These are phyloP conservation scores for Aegotheles bennettii DNA, from an alignment of 2,113 vertebrate genomes.

Conservation along the genomic window DNA sequence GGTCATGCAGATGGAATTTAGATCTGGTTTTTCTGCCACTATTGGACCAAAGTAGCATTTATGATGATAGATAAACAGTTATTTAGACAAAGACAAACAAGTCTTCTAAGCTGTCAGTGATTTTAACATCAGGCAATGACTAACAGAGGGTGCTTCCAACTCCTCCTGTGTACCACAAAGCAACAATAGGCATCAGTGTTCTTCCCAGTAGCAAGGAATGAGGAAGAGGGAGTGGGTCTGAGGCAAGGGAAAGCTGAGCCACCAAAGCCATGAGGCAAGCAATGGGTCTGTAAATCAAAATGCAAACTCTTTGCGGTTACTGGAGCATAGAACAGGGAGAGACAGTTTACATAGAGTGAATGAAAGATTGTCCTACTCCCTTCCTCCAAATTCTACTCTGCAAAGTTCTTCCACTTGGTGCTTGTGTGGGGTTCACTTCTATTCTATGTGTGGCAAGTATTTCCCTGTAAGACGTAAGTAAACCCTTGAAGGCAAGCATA, in stretches of 20 bases:
- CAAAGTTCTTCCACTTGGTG: not conserved
- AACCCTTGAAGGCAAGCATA: not conserved
- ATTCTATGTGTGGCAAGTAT: not conserved
- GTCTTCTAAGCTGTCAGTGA: not conserved
- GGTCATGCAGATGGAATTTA: not conserved
- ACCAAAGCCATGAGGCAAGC: not conserved
- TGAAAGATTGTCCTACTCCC: not conserved
- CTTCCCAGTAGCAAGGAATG: not conserved
- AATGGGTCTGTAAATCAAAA: not conserved
- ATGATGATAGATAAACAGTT: conserved; percentile 20
- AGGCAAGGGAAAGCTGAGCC: not conserved
- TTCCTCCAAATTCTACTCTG: not conserved
- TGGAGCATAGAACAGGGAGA: not conserved
- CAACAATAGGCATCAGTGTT: not conserved
- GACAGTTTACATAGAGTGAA: accelerated
- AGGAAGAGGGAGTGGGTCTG: not conserved
- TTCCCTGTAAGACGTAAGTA: not conserved
- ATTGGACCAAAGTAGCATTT: not conserved
- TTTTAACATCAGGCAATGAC: conserved; percentile 17
- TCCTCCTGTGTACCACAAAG: not conserved
- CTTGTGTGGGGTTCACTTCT: not conserved
- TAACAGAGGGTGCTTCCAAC: not conserved
- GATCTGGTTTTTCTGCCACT: not conserved
- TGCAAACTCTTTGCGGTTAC: not conserved
- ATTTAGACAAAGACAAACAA: conserved; percentile 30